Evolutionary conservation across 2,888 invertebrate species (phyloP).

Genomic region (Aradus depressus): DNA sequence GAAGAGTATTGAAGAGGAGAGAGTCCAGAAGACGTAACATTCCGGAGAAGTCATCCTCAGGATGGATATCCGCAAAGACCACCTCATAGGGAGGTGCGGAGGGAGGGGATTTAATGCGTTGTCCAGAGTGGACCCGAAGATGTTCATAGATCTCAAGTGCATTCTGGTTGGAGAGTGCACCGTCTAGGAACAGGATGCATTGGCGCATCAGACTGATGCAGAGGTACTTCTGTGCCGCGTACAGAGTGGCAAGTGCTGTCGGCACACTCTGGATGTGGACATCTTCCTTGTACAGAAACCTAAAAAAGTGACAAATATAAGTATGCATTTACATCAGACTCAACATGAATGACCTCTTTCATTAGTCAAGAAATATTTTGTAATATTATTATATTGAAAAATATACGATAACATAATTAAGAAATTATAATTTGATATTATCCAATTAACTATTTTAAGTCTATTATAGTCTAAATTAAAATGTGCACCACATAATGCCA

Average conservation of each 20-base stretch:
- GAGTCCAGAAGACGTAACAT: conserved; percentile 41
- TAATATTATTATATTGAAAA: too few relatives aligned
- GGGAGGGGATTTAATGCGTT: conserved; percentile 21
- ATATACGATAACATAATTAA: too few relatives aligned
- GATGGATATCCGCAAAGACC: conserved; percentile 16
- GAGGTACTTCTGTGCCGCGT: conserved; percentile 62
- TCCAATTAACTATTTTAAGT: too few relatives aligned
- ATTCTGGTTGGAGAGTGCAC: conserved; percentile 49
- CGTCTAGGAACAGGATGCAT: conserved; percentile 54
- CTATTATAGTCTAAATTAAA: too few relatives aligned
- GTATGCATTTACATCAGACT: too few relatives aligned
- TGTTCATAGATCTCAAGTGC: conserved; percentile 53
- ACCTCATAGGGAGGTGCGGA: conserved; percentile 29
- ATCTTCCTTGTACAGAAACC: conserved; percentile 53
- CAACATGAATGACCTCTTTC: too few relatives aligned
- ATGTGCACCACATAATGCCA: too few relatives aligned
- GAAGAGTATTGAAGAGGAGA: conserved; percentile 54
- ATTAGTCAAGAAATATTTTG: too few relatives aligned
- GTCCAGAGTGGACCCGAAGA: conserved; percentile 33
- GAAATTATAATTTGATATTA: too few relatives aligned
- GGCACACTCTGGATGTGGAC: conserved; percentile 49
- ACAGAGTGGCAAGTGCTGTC: conserved; percentile 57
- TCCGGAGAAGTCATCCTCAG: conserved; percentile 26
- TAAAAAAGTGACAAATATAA: too few relatives aligned
- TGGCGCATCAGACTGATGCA: conserved; percentile 56